Evolutionary conservation across 2,888 invertebrate species (phyloP).

Genomic region (Diplolepis rosae): DNA sequence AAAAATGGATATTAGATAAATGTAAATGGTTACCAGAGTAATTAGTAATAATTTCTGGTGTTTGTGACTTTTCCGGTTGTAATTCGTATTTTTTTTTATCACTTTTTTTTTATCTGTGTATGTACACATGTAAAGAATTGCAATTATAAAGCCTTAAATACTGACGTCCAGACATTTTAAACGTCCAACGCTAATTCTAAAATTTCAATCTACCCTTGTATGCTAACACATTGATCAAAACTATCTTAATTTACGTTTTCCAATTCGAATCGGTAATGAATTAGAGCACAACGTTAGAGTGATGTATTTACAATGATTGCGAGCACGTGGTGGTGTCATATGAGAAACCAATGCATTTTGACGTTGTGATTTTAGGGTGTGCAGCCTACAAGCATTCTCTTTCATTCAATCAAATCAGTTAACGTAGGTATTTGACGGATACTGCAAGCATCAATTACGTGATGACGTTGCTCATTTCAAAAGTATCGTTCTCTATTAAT

Average conservation of each 20-base stretch:
- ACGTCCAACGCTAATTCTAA: no score
- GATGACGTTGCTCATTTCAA: constrained; percentile 21
- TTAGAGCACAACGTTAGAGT: background rate
- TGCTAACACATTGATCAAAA: constrained; percentile 27
- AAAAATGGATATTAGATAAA: no score
- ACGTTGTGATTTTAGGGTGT: background rate
- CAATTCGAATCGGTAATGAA: constrained; percentile 12
- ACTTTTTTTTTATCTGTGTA: no score
- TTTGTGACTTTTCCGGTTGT: no score
- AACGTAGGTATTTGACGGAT: constrained; percentile 39
- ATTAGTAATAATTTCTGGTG: no score
- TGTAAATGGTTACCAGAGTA: no score
- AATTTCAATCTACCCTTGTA: no score
- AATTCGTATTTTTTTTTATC: no score
- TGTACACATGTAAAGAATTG: no score
- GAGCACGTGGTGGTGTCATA: constrained; percentile 18
- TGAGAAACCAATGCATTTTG: constrained; percentile 20
- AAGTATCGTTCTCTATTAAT: constrained; percentile 10
- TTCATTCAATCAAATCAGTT: constrained; percentile 25
- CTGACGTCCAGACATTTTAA: no score
- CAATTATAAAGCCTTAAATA: no score
- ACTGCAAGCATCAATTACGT: constrained; percentile 57
- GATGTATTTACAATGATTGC: constrained; percentile 30
- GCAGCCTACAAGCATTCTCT: constrained; percentile 26
- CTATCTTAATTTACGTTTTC: constrained; percentile 3